Base-by-base conservation (phyloP, 2,113 vertebrate species). In the Spea multiplicata region DNA sequence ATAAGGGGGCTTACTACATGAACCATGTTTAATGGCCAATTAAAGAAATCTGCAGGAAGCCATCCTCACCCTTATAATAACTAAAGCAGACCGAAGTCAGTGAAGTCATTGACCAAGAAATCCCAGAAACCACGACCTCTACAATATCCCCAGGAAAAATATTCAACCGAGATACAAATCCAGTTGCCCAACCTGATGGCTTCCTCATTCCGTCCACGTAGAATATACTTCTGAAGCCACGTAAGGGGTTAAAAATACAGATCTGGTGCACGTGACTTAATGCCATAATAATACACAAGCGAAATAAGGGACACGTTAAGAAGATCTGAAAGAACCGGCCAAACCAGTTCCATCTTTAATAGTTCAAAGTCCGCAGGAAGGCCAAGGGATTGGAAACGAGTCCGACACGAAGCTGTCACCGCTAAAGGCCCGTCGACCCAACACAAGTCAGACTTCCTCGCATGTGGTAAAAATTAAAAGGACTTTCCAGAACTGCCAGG, bases 231-330 rank as follows among this genome's bases (percentile, higher is more conserved):
- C 9, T 52, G 6, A 52, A 7, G 50, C 3, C 50, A 59, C 55
- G 1, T 13, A 59, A 59, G 14, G 55, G 55, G 55, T 59, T 59
- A 59, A 59, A 3, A 59, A 13, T 12, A 13, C 55, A 4, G 55
- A 10, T 52, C 9, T 6, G 55, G 55, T 5, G 55, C 55, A 5
- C 4, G 55, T 59, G 55, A 59, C 55, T 57, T 76, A 76, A 76
- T 73, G n/a, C 75, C 7, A 62, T 70, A 76, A 76, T 76, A 71
- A 62, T 47, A 71, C 17, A 71, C 70, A 61, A 62, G 55, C 5
- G 9, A 49, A 76, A 61, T 44, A 48, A 5, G 67, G 53, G 45
- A 30, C 30, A 45, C 67, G 49, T 8, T 46, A 76, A 61, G 50
- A 44, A 17, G 9, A 16, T n/a, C 53, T 62, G 7, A n/a, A 13